Evolutionary conservation across 2,888 invertebrate species (phyloP).

Genomic region (Ophion ellenae): DNA sequence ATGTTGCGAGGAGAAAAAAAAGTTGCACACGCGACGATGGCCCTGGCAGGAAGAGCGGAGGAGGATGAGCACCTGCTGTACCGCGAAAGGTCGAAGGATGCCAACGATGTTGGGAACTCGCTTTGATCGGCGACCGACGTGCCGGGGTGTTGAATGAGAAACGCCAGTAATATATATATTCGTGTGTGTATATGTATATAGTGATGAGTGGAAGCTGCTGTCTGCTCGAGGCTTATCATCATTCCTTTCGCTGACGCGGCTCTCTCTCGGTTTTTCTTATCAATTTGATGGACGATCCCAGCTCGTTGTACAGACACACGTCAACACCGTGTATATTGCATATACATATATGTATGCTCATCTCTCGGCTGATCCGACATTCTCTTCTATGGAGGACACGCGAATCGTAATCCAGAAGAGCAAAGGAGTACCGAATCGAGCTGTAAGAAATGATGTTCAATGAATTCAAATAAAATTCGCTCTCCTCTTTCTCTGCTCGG

Average conservation of each 20-base stretch:
- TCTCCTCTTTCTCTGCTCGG: background rate
- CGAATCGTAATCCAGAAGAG: constrained; percentile 26
- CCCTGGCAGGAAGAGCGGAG: constrained; percentile 16
- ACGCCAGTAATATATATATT: constrained; percentile 6
- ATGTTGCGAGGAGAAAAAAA: background rate
- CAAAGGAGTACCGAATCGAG: background rate
- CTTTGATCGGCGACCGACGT: constrained; percentile 48
- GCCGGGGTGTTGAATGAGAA: constrained; percentile 36
- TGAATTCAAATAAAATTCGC: background rate
- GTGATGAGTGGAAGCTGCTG: constrained; percentile 41
- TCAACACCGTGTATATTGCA: constrained; percentile 31
- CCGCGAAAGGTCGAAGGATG: constrained; percentile 49
- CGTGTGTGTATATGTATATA: constrained; percentile 8
- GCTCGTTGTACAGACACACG: constrained; percentile 41
- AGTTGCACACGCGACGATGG: constrained; percentile 37
- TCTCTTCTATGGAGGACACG: background rate
- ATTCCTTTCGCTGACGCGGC: constrained; percentile 54
- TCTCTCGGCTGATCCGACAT: constrained; percentile 21
- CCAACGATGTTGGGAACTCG: constrained; percentile 38
- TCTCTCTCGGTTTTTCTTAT: constrained; percentile 62
- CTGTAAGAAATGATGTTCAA: constrained; percentile 9
- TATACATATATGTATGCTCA: constrained; percentile 6
- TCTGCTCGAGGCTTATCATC: constrained; percentile 61
- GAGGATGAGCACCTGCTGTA: constrained; percentile 48
- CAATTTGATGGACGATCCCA: constrained; percentile 63